Conservation (phyloP, 2,888 invertebrate species). For the Drosophila meridionalis region DNA sequence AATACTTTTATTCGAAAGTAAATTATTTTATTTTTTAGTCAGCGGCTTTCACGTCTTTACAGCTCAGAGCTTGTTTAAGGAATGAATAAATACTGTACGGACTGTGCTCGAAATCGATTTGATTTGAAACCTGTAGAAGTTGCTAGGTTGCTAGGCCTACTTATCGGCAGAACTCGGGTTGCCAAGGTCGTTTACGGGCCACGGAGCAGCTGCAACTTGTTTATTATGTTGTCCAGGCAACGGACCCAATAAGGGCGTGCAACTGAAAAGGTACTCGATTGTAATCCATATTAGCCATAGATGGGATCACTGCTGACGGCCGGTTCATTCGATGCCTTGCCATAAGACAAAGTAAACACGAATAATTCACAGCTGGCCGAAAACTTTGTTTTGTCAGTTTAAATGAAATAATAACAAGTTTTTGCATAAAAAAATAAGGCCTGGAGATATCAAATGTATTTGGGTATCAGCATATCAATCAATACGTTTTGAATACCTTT, state of each 20-base stretch:
- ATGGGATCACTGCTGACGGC: not conserved
- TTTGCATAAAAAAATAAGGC: not conserved
- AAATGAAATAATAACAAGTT: not conserved
- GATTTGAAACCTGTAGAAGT: not conserved
- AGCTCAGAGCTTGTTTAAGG: constrained; percentile 12
- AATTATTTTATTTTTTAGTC: constrained; percentile 6
- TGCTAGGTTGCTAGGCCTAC: constrained; percentile 28
- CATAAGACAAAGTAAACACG: not conserved
- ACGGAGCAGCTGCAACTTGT: constrained; percentile 36
- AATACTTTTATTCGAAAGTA: constrained; percentile 1
- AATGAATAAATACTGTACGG: constrained; percentile 30
- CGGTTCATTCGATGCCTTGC: not conserved
- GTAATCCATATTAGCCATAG: not conserved
- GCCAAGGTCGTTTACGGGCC: not conserved
- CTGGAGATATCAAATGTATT: not conserved
- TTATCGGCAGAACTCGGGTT: constrained; percentile 6
- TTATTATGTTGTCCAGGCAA: constrained; percentile 55
- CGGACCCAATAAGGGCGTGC: constrained; percentile 10
- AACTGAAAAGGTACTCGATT: not conserved
- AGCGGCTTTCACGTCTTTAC: constrained; percentile 17
- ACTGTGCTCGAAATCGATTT: constrained; percentile 44
- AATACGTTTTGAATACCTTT: constrained; percentile 5
- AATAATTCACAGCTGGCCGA: not conserved
- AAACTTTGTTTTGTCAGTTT: not conserved
- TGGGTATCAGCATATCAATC: not conserved